Evolutionary conservation across 2,888 invertebrate genomes (phyloP), one percentile per base, ranked within the genome.

Genomic region (Tethea ocularis): DNA sequence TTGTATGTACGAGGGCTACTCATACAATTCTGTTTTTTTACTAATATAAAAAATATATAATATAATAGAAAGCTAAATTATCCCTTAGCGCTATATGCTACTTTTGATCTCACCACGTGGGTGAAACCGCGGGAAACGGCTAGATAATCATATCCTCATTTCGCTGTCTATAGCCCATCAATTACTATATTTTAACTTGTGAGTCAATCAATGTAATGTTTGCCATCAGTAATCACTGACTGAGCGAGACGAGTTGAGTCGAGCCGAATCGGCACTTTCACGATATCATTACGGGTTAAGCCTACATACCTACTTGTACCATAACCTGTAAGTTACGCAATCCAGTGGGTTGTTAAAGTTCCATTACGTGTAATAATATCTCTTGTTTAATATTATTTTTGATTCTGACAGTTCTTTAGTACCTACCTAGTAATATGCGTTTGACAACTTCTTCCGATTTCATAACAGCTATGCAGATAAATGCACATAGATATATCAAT

Each of bases 261-360:
- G 41, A 46, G 46, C 17, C 17, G 41, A 46, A 20, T 46, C 46
- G 20, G 46, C 20, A 46, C 46, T 46, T 46, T 46, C 46, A 46
- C 46, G 46, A 20, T 46, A 20, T 46, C 46, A 20, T n/a, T 33
- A 33, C 33, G 33, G 33, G 29, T 29, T 36, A 36, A 15, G 36
- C 5, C n/a, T 15, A n/a, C n/a, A 15, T 36, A 41, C 41, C 15
- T 17, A 41, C 17, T 41, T 41, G 36, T 17, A 41, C 17, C 41
- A n/a, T 46, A 46, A 46, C 46, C 46, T 46, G 46, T 46, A 46
- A 46, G 46, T 46, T 46, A 20, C 20, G 46, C 20, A 46, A 46
- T 5, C 15, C 11, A 4, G 46, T 46, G 46, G 20, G 46, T 7
- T 20, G 46, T 46, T 46, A 46, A 6, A 17, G 46, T 20, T 8